Conservation (phyloP, 2,113 vertebrate species). For the Lichenostomus cassidix region DNA sequence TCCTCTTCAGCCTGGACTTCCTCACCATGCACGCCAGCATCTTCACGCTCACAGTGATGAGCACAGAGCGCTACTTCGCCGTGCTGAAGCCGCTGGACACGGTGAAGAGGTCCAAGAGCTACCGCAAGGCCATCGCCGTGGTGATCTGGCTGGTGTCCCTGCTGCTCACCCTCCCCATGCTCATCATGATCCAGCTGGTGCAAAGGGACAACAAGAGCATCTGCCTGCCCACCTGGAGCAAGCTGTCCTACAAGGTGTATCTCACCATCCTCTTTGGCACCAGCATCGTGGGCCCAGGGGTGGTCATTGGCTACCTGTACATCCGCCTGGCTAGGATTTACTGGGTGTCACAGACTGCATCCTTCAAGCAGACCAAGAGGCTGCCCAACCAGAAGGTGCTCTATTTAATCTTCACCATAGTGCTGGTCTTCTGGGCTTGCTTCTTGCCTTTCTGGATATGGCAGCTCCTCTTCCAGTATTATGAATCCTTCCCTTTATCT, state of each 20-base stretch:
- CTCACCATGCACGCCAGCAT: slow-evolving; percentile 94
- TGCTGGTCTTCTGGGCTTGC: slow-evolving; percentile 91
- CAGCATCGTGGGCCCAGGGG: slow-evolving; percentile 88
- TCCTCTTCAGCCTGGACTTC: slow-evolving; percentile 90
- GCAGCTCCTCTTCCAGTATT: slow-evolving; percentile 88
- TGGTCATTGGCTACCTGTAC: slow-evolving; percentile 90
- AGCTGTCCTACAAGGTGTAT: slow-evolving; percentile 84
- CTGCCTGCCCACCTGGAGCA: slow-evolving; percentile 84
- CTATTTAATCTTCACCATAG: slow-evolving; percentile 90
- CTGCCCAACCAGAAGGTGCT: slow-evolving; percentile 75
- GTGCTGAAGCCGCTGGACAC: slow-evolving; percentile 90
- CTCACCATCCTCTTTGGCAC: slow-evolving; percentile 89
- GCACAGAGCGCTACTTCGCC: slow-evolving; percentile 88
- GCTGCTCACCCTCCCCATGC: slow-evolving; percentile 87
- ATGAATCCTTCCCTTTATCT: slow-evolving; percentile 79
- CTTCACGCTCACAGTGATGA: slow-evolving; percentile 91
- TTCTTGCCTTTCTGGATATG: slow-evolving; percentile 94
- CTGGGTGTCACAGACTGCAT: slow-evolving; percentile 90
- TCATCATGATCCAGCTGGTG: slow-evolving; percentile 85
- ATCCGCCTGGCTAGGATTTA: slow-evolving; percentile 85
- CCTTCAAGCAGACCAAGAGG: slow-evolving; percentile 87
- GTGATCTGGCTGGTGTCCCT: slow-evolving; percentile 86
- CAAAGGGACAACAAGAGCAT: slow-evolving; percentile 80
- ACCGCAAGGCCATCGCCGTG: slow-evolving; percentile 87
- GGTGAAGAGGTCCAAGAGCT: slow-evolving; percentile 88